phyloP scores from a whole-genome alignment of 2,797 vertebrate genomes.

The Cygnus olor region DNA sequence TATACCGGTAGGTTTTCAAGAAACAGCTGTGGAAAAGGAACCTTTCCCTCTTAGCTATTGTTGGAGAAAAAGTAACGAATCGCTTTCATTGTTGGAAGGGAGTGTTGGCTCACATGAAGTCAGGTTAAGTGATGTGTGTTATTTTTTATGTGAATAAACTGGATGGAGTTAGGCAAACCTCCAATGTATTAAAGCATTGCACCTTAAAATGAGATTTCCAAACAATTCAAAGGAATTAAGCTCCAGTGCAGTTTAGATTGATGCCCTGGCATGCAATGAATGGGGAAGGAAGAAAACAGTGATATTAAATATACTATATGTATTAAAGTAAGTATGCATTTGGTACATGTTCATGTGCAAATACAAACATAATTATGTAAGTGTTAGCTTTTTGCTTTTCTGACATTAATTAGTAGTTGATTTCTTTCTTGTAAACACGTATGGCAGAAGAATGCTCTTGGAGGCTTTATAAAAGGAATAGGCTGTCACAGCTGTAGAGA shows the following conservation, averaged over 20 bases:
- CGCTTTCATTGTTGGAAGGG: neutral
- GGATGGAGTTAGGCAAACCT: neutral
- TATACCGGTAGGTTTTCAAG: neutral
- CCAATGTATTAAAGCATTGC: neutral
- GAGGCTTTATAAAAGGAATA: neutral
- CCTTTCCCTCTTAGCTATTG: neutral
- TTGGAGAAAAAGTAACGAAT: conserved; percentile 34
- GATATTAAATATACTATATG: neutral
- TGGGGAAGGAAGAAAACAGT: neutral
- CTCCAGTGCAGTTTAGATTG: neutral
- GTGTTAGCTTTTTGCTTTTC: neutral
- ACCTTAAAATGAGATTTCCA: conserved; percentile 12
- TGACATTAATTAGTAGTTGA: neutral
- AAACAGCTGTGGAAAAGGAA: conserved; percentile 21
- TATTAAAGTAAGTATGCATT: neutral
- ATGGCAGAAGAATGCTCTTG: neutral
- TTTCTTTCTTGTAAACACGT: neutral
- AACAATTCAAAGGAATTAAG: neutral
- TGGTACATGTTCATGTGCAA: neutral
- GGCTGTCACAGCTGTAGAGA: neutral
- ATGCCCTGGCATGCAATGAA: neutral
- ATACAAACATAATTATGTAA: neutral
- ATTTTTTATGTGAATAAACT: neutral
- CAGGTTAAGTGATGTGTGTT: neutral
- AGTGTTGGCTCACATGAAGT: neutral